phyloP scores from a whole-genome alignment of 2,113 vertebrate species.

The Cyphomyrus plagiostoma region DNA sequence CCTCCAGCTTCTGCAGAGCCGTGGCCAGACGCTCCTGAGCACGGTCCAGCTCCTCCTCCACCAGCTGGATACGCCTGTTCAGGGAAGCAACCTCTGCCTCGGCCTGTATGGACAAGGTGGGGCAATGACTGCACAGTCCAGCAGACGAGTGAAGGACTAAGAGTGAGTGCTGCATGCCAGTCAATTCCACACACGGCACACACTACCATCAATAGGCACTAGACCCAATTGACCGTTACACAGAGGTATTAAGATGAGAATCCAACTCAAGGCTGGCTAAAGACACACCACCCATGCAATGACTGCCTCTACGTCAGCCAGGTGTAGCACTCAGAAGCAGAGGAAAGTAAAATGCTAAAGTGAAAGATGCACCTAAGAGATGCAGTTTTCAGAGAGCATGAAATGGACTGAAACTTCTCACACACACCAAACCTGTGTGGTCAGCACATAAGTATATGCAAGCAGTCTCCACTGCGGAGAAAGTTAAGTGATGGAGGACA shows the following conservation, averaged over 20 bases:
- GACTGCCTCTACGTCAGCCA: background rate
- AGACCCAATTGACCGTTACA: background rate
- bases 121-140: background rate
- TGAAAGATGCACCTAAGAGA: background rate
- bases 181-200: background rate
- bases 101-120: slow-evolving; percentile 53
- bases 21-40: slow-evolving; percentile 77
- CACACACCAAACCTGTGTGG: background rate
- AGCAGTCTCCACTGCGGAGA: background rate
- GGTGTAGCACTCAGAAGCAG: background rate
- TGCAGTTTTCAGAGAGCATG: background rate
- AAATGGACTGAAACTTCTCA: background rate
- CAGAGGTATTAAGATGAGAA: background rate
- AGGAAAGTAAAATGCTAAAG: background rate
- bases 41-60: slow-evolving; percentile 83
- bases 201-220: background rate
- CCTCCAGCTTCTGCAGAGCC: slow-evolving; percentile 79
- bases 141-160: background rate
- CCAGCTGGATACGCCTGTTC: slow-evolving; percentile 79
- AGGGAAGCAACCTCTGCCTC: slow-evolving; percentile 79
- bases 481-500: background rate
- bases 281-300: background rate
- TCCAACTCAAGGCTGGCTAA: background rate
- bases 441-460: background rate
- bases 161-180: background rate